Evolutionary conservation across 2,797 vertebrate species (phyloP).

Genomic region (Ispidina picta): DNA sequence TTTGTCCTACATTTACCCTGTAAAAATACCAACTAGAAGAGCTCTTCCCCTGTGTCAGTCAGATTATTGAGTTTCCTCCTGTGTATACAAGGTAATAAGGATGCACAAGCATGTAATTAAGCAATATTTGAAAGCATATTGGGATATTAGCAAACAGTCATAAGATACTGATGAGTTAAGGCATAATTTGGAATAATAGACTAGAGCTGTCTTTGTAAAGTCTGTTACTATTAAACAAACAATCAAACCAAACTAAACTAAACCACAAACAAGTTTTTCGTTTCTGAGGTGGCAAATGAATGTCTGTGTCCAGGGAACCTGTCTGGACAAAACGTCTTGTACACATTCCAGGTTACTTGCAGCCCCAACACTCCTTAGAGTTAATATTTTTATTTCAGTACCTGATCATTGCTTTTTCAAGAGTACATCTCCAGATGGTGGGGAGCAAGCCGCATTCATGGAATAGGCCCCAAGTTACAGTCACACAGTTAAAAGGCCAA

Average conservation of each 20-base stretch:
- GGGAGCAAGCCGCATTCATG: background rate
- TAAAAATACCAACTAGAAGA: background rate
- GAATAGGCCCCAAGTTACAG: background rate
- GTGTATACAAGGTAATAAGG: background rate
- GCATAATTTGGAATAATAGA: background rate
- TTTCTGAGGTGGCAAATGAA: background rate
- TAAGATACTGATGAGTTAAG: background rate
- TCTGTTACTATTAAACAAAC: background rate
- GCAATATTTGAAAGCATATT: background rate
- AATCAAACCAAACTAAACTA: too few relatives aligned
- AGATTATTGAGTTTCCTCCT: background rate
- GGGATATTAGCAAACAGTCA: background rate
- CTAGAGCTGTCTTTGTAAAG: background rate
- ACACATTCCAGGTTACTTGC: background rate
- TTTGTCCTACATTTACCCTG: background rate
- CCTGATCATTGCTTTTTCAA: background rate
- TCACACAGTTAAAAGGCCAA: background rate
- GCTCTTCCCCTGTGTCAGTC: background rate
- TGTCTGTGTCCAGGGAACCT: background rate
- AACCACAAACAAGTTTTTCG: background rate
- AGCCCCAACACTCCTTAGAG: background rate
- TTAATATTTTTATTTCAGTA: background rate
- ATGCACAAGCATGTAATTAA: background rate
- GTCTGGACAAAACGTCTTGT: background rate
- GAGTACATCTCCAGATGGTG: background rate